A percentile compares a stretch with the other conserved stretches of the same genome.
These are phyloP conservation scores for Strix aluco DNA, from an alignment of 2,113 vertebrate species.

Conservation along the genomic window DNA sequence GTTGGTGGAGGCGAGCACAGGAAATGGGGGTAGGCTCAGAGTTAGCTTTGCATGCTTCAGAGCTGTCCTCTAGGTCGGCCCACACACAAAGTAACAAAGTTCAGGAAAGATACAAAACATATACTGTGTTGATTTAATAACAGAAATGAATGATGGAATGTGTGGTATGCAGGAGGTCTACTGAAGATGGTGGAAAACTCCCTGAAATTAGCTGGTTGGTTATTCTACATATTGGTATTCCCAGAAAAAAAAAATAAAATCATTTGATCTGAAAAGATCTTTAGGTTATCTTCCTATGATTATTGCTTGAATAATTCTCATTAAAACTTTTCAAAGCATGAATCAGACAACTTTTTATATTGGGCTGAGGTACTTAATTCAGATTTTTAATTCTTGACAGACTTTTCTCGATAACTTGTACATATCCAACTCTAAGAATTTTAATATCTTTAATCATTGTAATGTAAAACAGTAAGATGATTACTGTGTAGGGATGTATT, in stretches of 20 bases:
- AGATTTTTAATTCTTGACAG: neutral
- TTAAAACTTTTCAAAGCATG: neutral
- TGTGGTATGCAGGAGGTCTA: neutral
- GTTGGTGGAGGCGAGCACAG: neutral
- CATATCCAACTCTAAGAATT: neutral
- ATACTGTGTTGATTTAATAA: neutral
- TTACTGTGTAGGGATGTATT: neutral
- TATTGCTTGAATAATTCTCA: neutral
- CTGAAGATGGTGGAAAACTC: neutral
- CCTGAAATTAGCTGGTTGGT: neutral
- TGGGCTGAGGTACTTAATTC: neutral
- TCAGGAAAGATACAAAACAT: accelerated
- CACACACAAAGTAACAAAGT: accelerated
- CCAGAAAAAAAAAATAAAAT: neutral
- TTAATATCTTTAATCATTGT: neutral
- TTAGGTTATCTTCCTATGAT: neutral
- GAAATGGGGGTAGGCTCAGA: neutral
- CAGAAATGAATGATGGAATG: neutral
- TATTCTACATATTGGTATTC: neutral
- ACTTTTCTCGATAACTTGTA: neutral
- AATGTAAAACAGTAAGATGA: neutral
- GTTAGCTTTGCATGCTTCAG: neutral
- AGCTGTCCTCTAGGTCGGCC: neutral
- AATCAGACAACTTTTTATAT: neutral
- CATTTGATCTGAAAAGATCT: neutral